Evolutionary conservation across 2,797 vertebrate genomes (phyloP), one percentile per base, ranked within the genome.

Genomic region (Aulostomus chinensis): DNA sequence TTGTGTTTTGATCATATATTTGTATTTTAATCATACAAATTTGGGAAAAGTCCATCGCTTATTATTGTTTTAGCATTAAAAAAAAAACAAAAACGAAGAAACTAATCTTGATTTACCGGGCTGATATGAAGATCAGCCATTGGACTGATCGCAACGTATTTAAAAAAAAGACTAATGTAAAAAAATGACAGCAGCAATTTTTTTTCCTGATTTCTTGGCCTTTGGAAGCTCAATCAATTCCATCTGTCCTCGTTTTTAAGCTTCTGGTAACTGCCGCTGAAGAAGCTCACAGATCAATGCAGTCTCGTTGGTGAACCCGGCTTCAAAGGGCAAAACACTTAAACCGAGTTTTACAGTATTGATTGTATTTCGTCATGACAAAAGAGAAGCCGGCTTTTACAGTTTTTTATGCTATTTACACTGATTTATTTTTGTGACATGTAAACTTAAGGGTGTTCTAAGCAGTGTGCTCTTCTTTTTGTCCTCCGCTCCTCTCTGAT

Each of bases 301-400:
- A 21, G 40, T 32, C 22, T 25, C 39, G 4, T 61, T 57, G n/a
- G n/a, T n/a, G n/a, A n/a, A n/a, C n/a, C n/a, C n/a, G n/a, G n/a
- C n/a, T n/a, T n/a, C n/a, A n/a, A n/a, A 82, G 64, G 76, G 39
- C 68, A 70, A 32, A 38, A 13, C 41, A 9, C 58, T 59, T 13
- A 37, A 42, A 39, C 16, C 1, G 4, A 18, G 1, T 59, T 18
- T 3, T 42, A 28, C 18, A 1, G 1, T 13, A 60, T 58, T 49
- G 56, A 73, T 54, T 49, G 6, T 22, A 25, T 58, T 15, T 38
- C 9, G 39, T 42, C 2, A 3, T 60, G 28, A 61, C 17, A 20
- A 48, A 65, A n/a, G 25, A 10, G 13, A 25, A n/a, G n/a, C n/a
- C n/a, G 43, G 11, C 25, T 8, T 11, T 34, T 7, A 17, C 14